These are phyloP conservation scores for Argyresthia albistria DNA, from an alignment of 2,888 invertebrate genomes.

Conservation along the genomic window DNA sequence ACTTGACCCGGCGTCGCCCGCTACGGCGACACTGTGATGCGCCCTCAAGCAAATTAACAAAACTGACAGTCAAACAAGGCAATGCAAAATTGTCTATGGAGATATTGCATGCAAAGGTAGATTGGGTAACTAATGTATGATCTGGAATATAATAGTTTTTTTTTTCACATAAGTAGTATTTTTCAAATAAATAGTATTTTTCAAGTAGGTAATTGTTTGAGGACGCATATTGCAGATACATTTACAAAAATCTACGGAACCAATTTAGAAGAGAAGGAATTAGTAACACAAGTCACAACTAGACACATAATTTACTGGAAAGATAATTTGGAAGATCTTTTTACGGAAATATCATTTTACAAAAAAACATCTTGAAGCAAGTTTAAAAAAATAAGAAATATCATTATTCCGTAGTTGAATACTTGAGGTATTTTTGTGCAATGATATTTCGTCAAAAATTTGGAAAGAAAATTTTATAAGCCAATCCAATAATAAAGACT, in stretches of 20 bases:
- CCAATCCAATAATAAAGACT: conserved; percentile 54
- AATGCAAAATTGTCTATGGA: background rate
- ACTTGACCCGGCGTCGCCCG: conserved; percentile 41
- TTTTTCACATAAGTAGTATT: too few relatives aligned
- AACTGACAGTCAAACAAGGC: background rate
- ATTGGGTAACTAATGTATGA: too few relatives aligned
- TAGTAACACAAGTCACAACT: conserved; percentile 64
- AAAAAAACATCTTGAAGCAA: too few relatives aligned
- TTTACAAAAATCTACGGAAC: conserved; percentile 58
- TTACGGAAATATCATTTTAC: background rate
- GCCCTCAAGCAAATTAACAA: conserved; percentile 20
- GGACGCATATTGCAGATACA: conserved; percentile 34
- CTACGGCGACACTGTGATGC: conserved; percentile 28
- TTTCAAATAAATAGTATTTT: too few relatives aligned
- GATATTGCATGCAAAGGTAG: conserved; percentile 20
- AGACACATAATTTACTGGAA: conserved; percentile 36
- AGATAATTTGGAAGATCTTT: conserved; percentile 5
- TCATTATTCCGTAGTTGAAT: too few relatives aligned
- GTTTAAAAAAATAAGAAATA: too few relatives aligned
- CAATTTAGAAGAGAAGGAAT: conserved; percentile 37
- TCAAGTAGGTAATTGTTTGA: conserved; percentile 31
- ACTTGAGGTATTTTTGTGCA: background rate
- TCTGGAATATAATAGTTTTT: too few relatives aligned
- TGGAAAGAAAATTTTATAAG: conserved; percentile 40
- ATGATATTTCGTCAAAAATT: conserved; percentile 29